Conservation (phyloP, 2,113 vertebrate species). For the Sinocyclocheilus grahami region DNA sequence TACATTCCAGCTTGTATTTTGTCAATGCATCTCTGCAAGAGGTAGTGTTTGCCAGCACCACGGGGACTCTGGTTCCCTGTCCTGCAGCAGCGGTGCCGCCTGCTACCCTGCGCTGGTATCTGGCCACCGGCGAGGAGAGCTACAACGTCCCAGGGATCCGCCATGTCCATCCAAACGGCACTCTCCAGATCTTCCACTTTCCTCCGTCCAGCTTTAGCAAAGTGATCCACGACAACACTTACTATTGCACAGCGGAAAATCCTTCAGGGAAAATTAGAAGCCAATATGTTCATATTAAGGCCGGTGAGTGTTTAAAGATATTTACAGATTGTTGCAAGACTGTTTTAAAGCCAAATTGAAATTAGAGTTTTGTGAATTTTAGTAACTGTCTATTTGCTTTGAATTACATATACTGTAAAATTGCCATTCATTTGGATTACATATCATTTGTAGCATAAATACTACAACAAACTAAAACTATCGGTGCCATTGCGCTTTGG, state of each 20-base stretch:
- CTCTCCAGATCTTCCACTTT: slow-evolving; percentile 99
- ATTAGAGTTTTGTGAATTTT: neutral
- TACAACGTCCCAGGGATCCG: slow-evolving; percentile 99
- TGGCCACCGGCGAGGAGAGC: slow-evolving; percentile 98
- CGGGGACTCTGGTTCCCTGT: slow-evolving; percentile 97
- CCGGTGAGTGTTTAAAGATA: slow-evolving; percentile 80
- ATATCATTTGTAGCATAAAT: neutral
- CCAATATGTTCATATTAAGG: slow-evolving; percentile 99
- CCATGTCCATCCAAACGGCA: slow-evolving; percentile 98
- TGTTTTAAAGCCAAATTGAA: neutral
- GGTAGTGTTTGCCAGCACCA: slow-evolving; percentile 99
- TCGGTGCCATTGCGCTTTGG: no score
- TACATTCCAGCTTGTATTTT: slow-evolving; percentile 98
- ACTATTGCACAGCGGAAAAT: slow-evolving; percentile 99
- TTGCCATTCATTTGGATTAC: no score
- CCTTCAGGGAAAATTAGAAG: slow-evolving; percentile 99
- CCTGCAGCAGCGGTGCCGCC: slow-evolving; percentile 92
- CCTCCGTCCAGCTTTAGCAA: slow-evolving; percentile 99
- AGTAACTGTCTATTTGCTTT: neutral
- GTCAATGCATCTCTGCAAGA: slow-evolving; percentile 99
- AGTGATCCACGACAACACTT: slow-evolving; percentile 99
- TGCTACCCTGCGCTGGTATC: slow-evolving; percentile 97
- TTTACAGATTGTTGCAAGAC: neutral
- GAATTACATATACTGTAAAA: neutral
- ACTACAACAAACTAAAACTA: no score